phyloP scores from a whole-genome alignment of 2,797 vertebrate genomes.

The Fratercula arctica region DNA sequence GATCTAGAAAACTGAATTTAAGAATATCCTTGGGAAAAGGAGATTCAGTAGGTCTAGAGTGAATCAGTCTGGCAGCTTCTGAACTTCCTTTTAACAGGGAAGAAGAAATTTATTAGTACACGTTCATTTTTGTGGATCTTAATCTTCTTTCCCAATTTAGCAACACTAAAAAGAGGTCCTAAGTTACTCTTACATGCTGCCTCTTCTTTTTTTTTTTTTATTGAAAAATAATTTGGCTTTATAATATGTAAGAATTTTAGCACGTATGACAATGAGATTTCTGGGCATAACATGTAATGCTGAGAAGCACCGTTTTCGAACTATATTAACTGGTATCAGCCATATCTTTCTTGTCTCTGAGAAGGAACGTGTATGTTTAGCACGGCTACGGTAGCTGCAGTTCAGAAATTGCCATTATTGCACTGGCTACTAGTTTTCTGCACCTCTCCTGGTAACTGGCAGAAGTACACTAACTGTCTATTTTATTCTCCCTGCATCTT shows the following conservation, averaged over 20 bases:
- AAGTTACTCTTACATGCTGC: neutral
- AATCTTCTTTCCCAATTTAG: neutral
- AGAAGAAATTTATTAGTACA: neutral
- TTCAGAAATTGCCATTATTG: neutral
- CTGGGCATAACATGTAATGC: neutral
- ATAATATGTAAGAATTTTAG: neutral
- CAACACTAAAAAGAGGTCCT: neutral
- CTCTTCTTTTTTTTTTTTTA: neutral
- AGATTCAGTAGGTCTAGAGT: neutral
- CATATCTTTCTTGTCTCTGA: neutral
- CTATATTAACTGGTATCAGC: neutral
- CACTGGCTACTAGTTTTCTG: neutral
- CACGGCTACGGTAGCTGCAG: neutral
- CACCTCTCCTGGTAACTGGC: neutral
- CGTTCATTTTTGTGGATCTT: neutral
- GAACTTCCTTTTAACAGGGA: neutral
- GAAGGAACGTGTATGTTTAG: neutral
- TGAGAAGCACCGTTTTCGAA: neutral
- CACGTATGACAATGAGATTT: neutral
- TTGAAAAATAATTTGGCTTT: neutral
- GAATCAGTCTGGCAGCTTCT: neutral
- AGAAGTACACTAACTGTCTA: neutral
- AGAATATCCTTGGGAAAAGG: neutral
- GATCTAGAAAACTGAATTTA: neutral
- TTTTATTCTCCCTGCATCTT: neutral